phyloP scores from a whole-genome alignment of 2,113 vertebrate genomes.

The Chionodraco myersi region DNA sequence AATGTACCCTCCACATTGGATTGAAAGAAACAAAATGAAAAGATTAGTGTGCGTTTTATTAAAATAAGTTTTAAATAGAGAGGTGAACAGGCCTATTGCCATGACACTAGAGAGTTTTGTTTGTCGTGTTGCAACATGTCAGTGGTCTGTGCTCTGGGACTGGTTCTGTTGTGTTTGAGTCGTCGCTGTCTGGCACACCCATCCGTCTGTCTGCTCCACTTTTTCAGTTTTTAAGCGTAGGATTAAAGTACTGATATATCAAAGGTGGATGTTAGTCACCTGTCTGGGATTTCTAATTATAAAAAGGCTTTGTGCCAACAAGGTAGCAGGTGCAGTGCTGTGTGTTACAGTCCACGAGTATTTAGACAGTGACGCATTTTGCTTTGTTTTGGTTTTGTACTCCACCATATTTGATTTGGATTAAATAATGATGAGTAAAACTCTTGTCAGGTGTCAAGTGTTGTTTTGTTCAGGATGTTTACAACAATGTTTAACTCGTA shows the following conservation, averaged over 20 bases:
- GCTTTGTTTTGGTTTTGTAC: conserved; percentile 23
- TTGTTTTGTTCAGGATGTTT: not conserved
- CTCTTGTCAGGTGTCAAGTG: not conserved
- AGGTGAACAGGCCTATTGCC: not conserved
- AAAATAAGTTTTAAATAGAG: not conserved
- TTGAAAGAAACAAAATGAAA: not conserved
- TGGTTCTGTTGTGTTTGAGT: conserved; percentile 18
- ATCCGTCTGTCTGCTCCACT: conserved; percentile 5
- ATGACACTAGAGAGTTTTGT: not conserved
- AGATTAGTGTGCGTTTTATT: not conserved
- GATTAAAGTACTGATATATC: conserved; percentile 1
- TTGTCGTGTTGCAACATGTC: conserved; percentile 10
- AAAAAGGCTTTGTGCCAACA: conserved; percentile 20
- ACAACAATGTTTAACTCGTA: not conserved
- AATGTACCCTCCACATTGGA: not conserved
- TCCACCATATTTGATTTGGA: not conserved
- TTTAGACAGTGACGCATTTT: conserved; percentile 3
- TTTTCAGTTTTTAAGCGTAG: conserved; percentile 18
- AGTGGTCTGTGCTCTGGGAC: conserved; percentile 31
- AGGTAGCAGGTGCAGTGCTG: conserved; percentile 26
- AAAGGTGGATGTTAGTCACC: conserved; percentile 51
- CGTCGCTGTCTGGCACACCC: conserved; percentile 44
- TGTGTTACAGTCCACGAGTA: not conserved
- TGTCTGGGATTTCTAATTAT: conserved; percentile 51
- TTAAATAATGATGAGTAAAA: not conserved